phyloP scores from a whole-genome alignment of 2,797 vertebrate genomes.

The Sandelia bainsii region DNA sequence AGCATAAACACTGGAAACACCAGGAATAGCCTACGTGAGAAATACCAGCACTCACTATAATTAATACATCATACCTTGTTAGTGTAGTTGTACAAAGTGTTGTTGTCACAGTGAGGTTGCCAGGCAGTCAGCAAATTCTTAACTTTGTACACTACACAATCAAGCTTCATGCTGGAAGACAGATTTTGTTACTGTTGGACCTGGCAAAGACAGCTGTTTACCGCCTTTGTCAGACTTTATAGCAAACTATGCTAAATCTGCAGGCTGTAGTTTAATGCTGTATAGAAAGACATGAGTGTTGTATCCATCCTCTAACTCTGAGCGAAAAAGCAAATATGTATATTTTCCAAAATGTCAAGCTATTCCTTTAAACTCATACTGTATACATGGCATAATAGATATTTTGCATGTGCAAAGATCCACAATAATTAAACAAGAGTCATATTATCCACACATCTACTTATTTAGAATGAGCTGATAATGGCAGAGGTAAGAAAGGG shows the following conservation, averaged over 20 bases:
- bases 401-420: not conserved
- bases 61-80: not conserved
- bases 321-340: no score
- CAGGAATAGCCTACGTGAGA: not conserved
- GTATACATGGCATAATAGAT: not conserved
- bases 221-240: not conserved
- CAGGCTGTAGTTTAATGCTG: no score
- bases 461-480: not conserved
- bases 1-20: not conserved
- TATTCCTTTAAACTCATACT: no score
- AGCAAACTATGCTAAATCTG: not conserved
- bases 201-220: not conserved
- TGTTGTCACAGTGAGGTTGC: not conserved
- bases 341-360: no score
- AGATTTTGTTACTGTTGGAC: not conserved
- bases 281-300: no score
- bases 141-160: not conserved
- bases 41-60: not conserved
- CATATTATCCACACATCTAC: not conserved
- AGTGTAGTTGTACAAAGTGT: not conserved
- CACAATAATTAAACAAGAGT: not conserved
- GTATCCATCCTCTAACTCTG: no score
- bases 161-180: not conserved
- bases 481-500: constrained; percentile 8
- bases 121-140: not conserved